These are phyloP conservation scores for Sthenelais limicola DNA, from an alignment of 2,888 invertebrate genomes.

Conservation along the genomic window DNA sequence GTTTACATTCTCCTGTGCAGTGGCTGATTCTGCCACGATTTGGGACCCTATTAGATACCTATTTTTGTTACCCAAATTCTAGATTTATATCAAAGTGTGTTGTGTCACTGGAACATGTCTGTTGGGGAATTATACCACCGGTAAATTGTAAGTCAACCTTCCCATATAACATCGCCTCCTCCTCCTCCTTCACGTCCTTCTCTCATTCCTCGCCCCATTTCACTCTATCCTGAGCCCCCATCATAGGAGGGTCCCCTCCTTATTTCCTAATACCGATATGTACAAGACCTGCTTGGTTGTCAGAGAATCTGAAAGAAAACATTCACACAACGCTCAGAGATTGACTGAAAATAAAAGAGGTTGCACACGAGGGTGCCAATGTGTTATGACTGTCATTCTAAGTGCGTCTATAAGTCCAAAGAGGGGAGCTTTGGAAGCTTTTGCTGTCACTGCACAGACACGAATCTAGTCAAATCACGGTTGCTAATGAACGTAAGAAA, in stretches of 20 bases:
- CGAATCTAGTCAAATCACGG: conserved; percentile 18
- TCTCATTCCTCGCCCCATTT: not conserved
- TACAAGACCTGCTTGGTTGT: too few species aligned
- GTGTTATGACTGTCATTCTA: conserved; percentile 17
- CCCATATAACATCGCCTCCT: conserved; percentile 3
- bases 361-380: conserved; percentile 11
- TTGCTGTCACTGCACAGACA: conserved; percentile 17
- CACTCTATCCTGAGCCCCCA: too few species aligned
- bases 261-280: too few species aligned
- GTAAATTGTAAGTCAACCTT: too few species aligned
- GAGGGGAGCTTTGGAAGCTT: not conserved
- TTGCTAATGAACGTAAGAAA: conserved; percentile 32
- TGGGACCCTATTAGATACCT: too few species aligned
- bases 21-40: too few species aligned
- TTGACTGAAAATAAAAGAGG: conserved; percentile 24
- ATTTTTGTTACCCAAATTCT: too few species aligned
- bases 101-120: too few species aligned
- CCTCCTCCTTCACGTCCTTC: conserved; percentile 1
- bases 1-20: too few species aligned
- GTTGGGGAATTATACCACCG: too few species aligned
- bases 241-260: too few species aligned
- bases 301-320: conserved; percentile 23
- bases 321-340: conserved; percentile 28
- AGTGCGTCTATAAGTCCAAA: conserved; percentile 21
- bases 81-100: too few species aligned